Conservation (phyloP, 2,113 vertebrate genomes). For the Cheirogaleus medius region DNA sequence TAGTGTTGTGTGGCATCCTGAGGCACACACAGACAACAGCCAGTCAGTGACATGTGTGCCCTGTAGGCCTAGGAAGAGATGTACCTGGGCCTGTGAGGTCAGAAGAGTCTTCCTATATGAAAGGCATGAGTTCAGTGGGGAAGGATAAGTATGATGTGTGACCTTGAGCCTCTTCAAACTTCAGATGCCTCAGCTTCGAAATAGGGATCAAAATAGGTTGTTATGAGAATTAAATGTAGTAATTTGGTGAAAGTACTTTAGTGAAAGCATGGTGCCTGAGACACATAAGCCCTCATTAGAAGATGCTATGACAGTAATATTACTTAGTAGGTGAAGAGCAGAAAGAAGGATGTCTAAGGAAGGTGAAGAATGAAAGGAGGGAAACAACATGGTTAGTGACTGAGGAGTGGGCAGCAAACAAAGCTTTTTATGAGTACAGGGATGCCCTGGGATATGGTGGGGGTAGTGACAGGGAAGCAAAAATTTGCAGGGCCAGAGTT, state of each 20-base stretch:
- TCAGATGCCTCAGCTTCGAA: background rate
- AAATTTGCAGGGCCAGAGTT: background rate
- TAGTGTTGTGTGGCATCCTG: background rate
- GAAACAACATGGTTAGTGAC: background rate
- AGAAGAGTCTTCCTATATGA: background rate
- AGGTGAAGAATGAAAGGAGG: background rate
- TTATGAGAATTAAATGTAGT: background rate
- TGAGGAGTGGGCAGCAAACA: background rate
- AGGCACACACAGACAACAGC: background rate
- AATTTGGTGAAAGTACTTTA: background rate
- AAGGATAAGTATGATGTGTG: rapidly evolving
- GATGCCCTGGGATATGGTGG: background rate
- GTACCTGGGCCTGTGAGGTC: background rate
- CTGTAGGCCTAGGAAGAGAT: background rate
- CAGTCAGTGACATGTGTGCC: rapidly evolving
- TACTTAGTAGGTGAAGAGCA: background rate
- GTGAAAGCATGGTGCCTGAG: background rate
- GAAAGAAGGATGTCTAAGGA: background rate
- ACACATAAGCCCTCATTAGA: background rate
- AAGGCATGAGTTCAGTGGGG: background rate
- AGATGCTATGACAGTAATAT: background rate
- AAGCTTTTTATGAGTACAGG: background rate
- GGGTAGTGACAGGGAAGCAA: too few species aligned
- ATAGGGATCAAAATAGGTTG: too few species aligned
- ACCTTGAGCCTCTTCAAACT: background rate